phyloP scores from a whole-genome alignment of 1,140 invertebrate species.

The Drosophila sp. region DNA sequence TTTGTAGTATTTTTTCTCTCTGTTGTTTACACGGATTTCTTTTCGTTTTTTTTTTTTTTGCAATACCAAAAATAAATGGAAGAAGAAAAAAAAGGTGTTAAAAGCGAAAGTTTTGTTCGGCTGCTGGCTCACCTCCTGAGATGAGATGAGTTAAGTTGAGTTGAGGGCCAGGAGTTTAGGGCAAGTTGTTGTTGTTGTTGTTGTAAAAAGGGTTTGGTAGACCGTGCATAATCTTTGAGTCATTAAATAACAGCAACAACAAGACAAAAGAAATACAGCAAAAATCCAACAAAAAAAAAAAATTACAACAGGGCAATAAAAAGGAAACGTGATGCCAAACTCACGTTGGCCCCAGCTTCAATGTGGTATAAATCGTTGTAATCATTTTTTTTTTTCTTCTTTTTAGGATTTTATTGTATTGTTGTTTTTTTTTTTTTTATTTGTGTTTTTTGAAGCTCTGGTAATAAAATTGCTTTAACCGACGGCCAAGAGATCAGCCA shows the following conservation, averaged over 20 bases:
- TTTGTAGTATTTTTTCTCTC: background rate
- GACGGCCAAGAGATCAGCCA: slow-evolving; percentile 16
- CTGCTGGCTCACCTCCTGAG: background rate
- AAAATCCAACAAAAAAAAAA: slow-evolving; percentile 62
- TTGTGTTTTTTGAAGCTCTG: slow-evolving; percentile 46
- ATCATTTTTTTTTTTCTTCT: slow-evolving; percentile 47
- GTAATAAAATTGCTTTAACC: slow-evolving; percentile 71
- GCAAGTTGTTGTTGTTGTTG: slow-evolving; percentile 6
- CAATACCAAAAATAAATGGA: slow-evolving; percentile 17
- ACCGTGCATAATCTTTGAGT: slow-evolving; percentile 79
- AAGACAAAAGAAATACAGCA: slow-evolving; percentile 38
- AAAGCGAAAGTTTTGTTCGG: slow-evolving; percentile 67
- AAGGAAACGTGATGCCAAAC: slow-evolving; percentile 76
- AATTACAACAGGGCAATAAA: slow-evolving; percentile 67
- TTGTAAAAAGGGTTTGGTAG: slow-evolving; percentile 56
- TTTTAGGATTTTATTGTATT: slow-evolving; percentile 66
- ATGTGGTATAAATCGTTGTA: slow-evolving; percentile 73
- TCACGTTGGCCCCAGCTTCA: slow-evolving; percentile 57
- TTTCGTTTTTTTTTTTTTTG: slow-evolving; percentile 17
- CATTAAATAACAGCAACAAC: slow-evolving; percentile 75
- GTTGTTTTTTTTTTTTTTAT: too few relatives aligned
- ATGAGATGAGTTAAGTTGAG: background rate
- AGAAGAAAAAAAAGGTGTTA: slow-evolving; percentile 59
- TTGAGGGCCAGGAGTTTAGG: slow-evolving; percentile 17
- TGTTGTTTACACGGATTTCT: slow-evolving; percentile 10